Evolutionary conservation across 2,113 vertebrate species (phyloP).

Genomic region (Corythaeola cristata): DNA sequence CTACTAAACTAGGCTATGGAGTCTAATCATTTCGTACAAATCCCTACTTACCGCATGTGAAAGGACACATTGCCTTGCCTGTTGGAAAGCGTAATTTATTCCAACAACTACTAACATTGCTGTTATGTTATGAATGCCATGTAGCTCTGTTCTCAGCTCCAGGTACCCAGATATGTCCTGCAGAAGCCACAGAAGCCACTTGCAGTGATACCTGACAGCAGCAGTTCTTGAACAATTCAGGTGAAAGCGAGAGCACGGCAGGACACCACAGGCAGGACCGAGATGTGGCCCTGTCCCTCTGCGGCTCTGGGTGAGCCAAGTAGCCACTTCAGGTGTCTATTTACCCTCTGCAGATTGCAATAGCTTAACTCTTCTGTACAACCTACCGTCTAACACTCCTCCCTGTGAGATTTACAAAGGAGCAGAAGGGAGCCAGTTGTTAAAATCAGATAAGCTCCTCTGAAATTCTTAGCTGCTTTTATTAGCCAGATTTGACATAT

Average conservation of each 20-base stretch:
- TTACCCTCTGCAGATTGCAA: not conserved
- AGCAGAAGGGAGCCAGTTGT: not conserved
- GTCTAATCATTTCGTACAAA: slow-evolving; percentile 55
- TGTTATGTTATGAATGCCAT: not conserved
- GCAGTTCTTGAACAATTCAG: not conserved
- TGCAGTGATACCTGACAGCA: not conserved
- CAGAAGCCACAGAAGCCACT: not conserved
- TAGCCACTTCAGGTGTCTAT: rapidly evolving
- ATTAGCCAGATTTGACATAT: not conserved
- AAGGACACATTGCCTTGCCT: not conserved
- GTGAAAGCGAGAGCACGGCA: not conserved
- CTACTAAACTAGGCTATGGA: slow-evolving; percentile 8
- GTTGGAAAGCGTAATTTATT: not conserved
- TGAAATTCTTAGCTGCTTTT: not conserved
- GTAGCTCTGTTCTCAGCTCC: not conserved
- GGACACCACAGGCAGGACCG: too few relatives aligned
- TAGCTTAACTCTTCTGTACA: not conserved
- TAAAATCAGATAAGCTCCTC: not conserved
- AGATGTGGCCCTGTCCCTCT: not conserved
- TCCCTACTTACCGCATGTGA: not conserved
- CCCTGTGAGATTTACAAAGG: not conserved
- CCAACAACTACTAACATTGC: not conserved
- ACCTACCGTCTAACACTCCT: not conserved
- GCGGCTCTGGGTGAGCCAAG: not conserved
- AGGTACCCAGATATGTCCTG: not conserved